A percentile compares a stretch with the other conserved stretches of the same genome.
Conservation (phyloP, 2,797 vertebrate species). For the Odontamblyopus lacepedii region DNA sequence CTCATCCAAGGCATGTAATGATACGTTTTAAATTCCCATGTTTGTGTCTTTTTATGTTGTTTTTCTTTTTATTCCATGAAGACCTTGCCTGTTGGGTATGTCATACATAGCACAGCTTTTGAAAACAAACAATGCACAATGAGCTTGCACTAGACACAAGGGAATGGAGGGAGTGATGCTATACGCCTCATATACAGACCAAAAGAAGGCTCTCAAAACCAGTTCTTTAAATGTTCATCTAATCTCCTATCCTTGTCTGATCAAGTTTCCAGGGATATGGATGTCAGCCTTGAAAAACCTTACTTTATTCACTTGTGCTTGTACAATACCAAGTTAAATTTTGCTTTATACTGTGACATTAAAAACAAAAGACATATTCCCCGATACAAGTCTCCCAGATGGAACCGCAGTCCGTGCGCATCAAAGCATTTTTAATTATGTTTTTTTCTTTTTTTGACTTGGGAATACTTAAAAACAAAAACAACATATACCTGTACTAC, state of each 20-base stretch:
- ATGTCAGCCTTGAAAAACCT: constrained; percentile 36
- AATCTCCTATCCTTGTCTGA: not conserved
- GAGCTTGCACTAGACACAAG: not conserved
- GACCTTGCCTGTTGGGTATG: constrained; percentile 1
- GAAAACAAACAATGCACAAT: constrained; percentile 6
- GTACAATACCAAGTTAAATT: constrained; percentile 26
- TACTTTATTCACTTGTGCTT: constrained; percentile 22
- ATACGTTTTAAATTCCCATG: not conserved
- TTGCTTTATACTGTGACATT: not conserved
- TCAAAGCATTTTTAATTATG: constrained; percentile 38
- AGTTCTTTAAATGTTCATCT: constrained; percentile 2
- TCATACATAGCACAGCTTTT: constrained; percentile 1
- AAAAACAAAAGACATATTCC: constrained; percentile 34
- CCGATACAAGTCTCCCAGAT: constrained; percentile 37
- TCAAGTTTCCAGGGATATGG: constrained; percentile 24
- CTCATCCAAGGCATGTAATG: not conserved
- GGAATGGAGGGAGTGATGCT: not conserved
- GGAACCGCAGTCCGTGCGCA: constrained; percentile 27
- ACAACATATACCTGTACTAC: constrained; percentile 10
- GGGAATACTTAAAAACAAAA: constrained; percentile 20
- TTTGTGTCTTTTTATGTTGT: not conserved
- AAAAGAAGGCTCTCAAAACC: not conserved
- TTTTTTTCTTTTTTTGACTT: constrained; percentile 15
- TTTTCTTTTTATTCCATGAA: not conserved
- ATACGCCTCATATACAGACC: constrained; percentile 16